These are phyloP conservation scores for Rotaria sp. DNA, from an alignment of 2,888 invertebrate species.

Conservation along the genomic window DNA sequence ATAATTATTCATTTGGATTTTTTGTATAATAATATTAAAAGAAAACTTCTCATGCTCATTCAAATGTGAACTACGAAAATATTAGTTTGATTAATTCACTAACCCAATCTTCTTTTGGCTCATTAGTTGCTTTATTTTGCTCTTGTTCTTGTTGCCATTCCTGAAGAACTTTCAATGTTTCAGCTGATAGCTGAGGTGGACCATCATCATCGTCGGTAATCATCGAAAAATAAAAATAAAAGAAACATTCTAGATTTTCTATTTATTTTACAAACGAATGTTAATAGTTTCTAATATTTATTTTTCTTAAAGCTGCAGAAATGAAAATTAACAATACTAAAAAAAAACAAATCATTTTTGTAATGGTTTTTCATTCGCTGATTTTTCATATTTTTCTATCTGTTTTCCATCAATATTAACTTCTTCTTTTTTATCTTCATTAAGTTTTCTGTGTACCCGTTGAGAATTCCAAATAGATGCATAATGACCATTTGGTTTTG, in stretches of 20 bases:
- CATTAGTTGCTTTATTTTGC: not conserved
- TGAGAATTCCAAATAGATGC: constrained; percentile 35
- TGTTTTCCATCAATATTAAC: not conserved
- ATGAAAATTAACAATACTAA: not conserved
- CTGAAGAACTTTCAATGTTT: constrained; percentile 47
- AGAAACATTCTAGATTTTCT: no score
- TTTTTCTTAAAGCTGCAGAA: not conserved
- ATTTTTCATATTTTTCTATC: not conserved
- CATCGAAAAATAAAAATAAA: not conserved
- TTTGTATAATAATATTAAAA: no score
- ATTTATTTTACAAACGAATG: not conserved
- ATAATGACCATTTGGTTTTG: constrained; percentile 32
- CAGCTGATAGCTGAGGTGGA: constrained; percentile 43
- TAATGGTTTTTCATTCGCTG: not conserved
- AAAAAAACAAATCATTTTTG: not conserved
- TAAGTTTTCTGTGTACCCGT: not conserved
- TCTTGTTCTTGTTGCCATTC: constrained; percentile 47
- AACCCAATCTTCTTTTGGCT: constrained; percentile 10
- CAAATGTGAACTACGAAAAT: no score
- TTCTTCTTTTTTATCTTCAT: not conserved
- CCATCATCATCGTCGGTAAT: constrained; percentile 42
- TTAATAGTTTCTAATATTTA: not conserved
- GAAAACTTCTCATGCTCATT: no score
- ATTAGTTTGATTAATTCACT: not conserved
- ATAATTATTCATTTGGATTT: no score